Evolutionary conservation across 2,888 invertebrate genomes (phyloP).

Genomic region (Junonia oenone): DNA sequence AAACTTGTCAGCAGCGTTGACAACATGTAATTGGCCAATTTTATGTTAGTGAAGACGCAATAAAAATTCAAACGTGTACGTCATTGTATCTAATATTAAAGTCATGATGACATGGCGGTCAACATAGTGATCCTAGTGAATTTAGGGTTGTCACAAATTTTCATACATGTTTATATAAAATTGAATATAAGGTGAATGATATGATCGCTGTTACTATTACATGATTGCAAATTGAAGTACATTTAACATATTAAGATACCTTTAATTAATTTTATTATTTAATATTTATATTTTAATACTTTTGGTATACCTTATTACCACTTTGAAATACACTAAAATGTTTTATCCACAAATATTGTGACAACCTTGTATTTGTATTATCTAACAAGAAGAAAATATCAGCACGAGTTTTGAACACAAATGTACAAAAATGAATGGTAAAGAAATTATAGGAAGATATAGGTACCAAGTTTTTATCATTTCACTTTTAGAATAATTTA

Average conservation of each 20-base stretch:
- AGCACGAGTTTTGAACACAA: background rate
- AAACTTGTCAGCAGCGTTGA: too few species aligned
- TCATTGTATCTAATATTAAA: background rate
- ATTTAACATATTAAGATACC: background rate
- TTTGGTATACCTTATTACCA: background rate
- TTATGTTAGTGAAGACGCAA: too few species aligned
- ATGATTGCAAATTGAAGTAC: background rate
- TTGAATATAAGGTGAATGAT: background rate
- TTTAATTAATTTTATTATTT: background rate
- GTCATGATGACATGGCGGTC: background rate
- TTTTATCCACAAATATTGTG: background rate
- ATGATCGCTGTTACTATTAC: background rate
- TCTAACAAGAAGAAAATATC: background rate
- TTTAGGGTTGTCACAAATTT: background rate
- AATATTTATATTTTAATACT: background rate
- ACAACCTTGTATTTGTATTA: background rate
- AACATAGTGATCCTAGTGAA: background rate
- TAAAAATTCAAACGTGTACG: background rate
- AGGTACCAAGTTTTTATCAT: background rate
- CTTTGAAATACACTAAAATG: background rate
- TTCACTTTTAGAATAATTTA: constrained; percentile 6
- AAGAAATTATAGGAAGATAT: background rate
- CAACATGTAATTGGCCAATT: too few species aligned
- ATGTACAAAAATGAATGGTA: background rate
- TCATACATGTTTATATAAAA: background rate